Percentiles rank a stretch among this genome's conserved stretches.
Evolutionary conservation across 2,797 vertebrate genomes (phyloP).

Genomic region (Gymnothorax javanicus): DNA sequence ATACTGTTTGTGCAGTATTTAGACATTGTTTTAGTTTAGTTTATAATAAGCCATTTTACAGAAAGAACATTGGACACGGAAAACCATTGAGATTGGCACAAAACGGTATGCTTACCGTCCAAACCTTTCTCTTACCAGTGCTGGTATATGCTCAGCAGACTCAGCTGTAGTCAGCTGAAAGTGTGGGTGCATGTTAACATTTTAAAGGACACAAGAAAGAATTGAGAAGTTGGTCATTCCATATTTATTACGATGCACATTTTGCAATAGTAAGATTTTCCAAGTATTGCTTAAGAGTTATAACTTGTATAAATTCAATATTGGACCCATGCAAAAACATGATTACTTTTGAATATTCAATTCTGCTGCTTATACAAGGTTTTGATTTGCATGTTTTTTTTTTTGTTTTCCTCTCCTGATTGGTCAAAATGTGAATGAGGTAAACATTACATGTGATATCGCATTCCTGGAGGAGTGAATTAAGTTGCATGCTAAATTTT

Average conservation of each 20-base stretch:
- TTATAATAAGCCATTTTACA: too few relatives aligned
- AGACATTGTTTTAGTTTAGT: too few relatives aligned
- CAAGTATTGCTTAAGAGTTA: conserved; percentile 63
- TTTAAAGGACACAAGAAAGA: neutral
- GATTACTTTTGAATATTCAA: conserved; percentile 36
- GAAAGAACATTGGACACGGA: too few relatives aligned
- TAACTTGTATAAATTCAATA: conserved; percentile 29
- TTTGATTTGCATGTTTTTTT: conserved; percentile 54
- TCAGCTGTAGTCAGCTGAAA: too few relatives aligned
- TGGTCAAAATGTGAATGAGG: conserved; percentile 46
- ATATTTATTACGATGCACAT: conserved; percentile 68
- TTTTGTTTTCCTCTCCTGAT: conserved; percentile 49
- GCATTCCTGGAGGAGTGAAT: neutral
- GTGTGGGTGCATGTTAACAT: too few relatives aligned
- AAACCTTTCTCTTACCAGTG: too few relatives aligned
- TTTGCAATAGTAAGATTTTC: conserved; percentile 40
- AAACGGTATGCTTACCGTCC: too few relatives aligned
- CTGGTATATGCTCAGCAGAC: too few relatives aligned
- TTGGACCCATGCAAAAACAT: conserved; percentile 49
- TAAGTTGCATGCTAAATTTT: neutral
- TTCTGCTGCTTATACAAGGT: conserved; percentile 40
- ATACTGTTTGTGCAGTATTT: too few relatives aligned
- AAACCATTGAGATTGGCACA: too few relatives aligned
- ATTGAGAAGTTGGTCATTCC: neutral
- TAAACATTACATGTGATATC: conserved; percentile 36